Percentiles rank a stretch among this genome's conserved stretches.
phyloP scores from a whole-genome alignment of 2,113 vertebrate genomes.

The Sorex fumeus region DNA sequence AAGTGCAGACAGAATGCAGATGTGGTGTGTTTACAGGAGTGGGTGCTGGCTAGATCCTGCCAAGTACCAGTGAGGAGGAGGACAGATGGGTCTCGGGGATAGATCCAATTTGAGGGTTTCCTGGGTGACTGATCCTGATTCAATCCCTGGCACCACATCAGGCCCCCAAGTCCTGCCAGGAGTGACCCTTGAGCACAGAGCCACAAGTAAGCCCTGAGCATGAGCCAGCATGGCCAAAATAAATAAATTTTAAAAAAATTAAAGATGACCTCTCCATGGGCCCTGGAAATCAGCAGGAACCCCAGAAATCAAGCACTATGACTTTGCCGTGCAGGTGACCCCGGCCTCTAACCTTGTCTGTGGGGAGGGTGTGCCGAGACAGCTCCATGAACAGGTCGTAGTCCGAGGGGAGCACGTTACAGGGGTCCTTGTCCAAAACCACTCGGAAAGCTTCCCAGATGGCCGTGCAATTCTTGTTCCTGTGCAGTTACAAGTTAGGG shows the following conservation, averaged over 20 bases:
- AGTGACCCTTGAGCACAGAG: no score
- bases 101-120: not conserved
- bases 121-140: no score
- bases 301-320: no score
- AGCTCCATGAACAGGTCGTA: conserved; percentile 88
- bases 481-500: conserved; percentile 69
- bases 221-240: no score
- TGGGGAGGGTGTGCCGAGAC: conserved; percentile 87
- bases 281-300: no score
- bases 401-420: conserved; percentile 86
- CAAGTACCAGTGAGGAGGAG: not conserved
- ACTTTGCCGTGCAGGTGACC: no score
- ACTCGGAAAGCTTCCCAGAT: conserved; percentile 89
- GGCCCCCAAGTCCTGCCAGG: no score
- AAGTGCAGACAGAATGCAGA: not conserved
- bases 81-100: not conserved
- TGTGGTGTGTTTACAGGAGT: conserved; percentile 13
- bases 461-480: conserved; percentile 89
- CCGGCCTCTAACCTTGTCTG: conserved; percentile 86
- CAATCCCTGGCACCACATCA: no score
- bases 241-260: no score
- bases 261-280: no score
- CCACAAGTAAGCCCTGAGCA: no score
- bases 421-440: conserved; percentile 88
- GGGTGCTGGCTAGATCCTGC: not conserved